Evolutionary conservation across 2,113 vertebrate species (phyloP).

Genomic region (Meles meles): DNA sequence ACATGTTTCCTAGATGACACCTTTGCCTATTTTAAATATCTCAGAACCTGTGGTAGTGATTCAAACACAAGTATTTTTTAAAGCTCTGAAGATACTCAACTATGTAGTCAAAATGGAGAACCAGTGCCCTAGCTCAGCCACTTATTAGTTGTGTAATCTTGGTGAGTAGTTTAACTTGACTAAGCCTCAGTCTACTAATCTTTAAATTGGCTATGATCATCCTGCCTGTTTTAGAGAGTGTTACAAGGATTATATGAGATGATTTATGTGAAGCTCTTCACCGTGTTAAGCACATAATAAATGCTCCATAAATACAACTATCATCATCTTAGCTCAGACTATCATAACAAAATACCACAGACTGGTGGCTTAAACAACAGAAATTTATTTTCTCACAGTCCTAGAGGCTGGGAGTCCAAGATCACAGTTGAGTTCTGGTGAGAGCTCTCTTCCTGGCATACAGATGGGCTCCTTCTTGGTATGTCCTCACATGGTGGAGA

Average conservation of each 20-base stretch:
- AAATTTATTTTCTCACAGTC: background rate
- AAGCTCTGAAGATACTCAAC: background rate
- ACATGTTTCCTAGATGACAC: background rate
- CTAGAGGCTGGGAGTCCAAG: background rate
- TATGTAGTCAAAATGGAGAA: background rate
- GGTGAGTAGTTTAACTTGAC: background rate
- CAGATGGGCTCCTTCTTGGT: background rate
- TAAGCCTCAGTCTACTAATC: conserved; percentile 17
- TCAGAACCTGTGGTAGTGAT: background rate
- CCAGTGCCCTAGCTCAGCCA: background rate
- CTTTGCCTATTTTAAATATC: background rate
- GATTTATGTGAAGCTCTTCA: background rate
- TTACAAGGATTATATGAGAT: background rate
- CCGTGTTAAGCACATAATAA: background rate
- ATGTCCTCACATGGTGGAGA: background rate
- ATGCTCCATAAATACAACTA: background rate
- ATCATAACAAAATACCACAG: background rate
- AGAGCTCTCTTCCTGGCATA: background rate
- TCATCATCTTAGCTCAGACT: background rate
- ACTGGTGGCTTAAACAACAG: background rate
- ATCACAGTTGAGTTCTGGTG: background rate
- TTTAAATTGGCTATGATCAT: background rate
- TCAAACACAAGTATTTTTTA: background rate
- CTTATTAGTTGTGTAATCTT: background rate
- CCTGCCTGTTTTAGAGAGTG: background rate